Percentiles rank a stretch among this genome's conserved stretches.
Conservation (phyloP, 2,888 invertebrate species). For the Acleris laterana region DNA sequence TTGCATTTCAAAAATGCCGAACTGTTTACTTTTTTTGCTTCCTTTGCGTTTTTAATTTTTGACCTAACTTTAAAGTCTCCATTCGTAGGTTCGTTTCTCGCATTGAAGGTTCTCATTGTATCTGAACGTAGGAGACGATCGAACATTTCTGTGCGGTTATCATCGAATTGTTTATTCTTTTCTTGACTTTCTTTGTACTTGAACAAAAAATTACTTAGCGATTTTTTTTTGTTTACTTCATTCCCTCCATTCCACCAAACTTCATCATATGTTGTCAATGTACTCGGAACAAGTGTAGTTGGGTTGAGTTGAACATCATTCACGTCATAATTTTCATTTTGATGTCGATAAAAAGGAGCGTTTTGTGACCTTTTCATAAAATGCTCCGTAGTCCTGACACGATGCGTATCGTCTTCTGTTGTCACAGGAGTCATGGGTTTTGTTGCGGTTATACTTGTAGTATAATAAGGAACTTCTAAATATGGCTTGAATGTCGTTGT, state of each 20-base stretch:
- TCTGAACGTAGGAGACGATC: no score
- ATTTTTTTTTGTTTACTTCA: not conserved
- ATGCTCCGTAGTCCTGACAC: not conserved
- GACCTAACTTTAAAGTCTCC: no score
- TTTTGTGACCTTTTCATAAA: not conserved
- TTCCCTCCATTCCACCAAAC: not conserved
- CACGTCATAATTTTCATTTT: not conserved
- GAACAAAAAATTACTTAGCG: not conserved
- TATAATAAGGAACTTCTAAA: not conserved
- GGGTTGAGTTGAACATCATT: not conserved
- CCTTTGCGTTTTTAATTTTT: no score
- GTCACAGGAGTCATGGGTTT: not conserved
- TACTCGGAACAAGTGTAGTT: not conserved
- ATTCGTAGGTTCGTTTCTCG: no score
- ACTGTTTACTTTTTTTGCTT: not conserved
- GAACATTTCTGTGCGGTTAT: not conserved
- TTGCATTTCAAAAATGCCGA: not conserved
- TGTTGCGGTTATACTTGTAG: not conserved
- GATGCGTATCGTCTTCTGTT: no score
- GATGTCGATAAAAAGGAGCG: no score
- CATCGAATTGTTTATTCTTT: not conserved
- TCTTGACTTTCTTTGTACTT: slow-evolving; percentile 1
- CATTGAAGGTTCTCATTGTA: no score
- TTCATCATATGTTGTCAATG: slow-evolving; percentile 42
- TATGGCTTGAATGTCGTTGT: not conserved